These are phyloP conservation scores for Nymphicus hollandicus DNA, from an alignment of 2,113 vertebrate genomes.

Conservation along the genomic window DNA sequence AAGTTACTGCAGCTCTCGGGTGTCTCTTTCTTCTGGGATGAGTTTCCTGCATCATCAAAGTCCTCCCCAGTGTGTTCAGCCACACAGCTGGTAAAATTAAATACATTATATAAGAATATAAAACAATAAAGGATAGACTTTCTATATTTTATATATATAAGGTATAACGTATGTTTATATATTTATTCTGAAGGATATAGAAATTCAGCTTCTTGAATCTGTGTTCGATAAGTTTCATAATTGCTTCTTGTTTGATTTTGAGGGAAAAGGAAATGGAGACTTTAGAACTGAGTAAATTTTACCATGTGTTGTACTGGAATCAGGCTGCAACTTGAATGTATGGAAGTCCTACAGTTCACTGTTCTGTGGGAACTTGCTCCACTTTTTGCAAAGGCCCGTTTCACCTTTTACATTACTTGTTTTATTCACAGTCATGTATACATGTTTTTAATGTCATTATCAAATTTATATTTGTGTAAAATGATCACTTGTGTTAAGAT, in stretches of 20 bases:
- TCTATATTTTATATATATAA: neutral
- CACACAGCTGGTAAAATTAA: slow-evolving; percentile 80
- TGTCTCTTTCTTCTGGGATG: slow-evolving; percentile 91
- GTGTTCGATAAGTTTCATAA: neutral
- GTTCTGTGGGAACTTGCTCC: neutral
- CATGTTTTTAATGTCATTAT: neutral
- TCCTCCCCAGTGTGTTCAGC: slow-evolving; percentile 86
- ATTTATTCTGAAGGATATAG: neutral
- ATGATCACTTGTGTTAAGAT: neutral
- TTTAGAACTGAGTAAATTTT: neutral
- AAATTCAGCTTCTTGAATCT: neutral
- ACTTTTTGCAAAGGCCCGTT: neutral
- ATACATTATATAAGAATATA: neutral
- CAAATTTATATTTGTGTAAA: neutral
- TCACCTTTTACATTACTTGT: neutral
- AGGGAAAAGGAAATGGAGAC: neutral
- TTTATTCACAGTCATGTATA: neutral
- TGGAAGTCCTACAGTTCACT: neutral
- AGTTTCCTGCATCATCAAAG: slow-evolving; percentile 89
- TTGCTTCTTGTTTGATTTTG: neutral
- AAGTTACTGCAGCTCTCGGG: slow-evolving; percentile 91
- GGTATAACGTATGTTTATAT: neutral
- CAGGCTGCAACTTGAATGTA: neutral
- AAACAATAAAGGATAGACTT: neutral
- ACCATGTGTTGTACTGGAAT: neutral